Base-by-base conservation (phyloP, 1,140 invertebrate species). In the Halesus radiatus region DNA sequence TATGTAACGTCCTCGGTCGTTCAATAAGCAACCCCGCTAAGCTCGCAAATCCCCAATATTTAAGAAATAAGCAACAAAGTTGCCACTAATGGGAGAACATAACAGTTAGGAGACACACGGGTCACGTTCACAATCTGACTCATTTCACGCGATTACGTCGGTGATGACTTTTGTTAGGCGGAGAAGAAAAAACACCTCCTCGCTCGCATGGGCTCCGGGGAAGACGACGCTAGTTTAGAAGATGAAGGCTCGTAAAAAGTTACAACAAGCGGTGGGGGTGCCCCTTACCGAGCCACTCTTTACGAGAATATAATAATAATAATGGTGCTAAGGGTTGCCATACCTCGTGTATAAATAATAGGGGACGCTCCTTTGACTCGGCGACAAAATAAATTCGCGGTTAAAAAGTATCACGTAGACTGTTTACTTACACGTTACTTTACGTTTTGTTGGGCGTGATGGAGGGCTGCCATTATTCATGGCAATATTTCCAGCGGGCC, bases 371-470 rank as follows among this genome's bases (percentile, higher is more conserved):
- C 74, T 66, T 70, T 77, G 78, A 64, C 68, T 72, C 77, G 23
- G 50, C 75, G 77, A 78, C 70, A 79, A 79, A 82, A 82, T 82
- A 82, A 82, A 82, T 82, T 82, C 68, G 74, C 74, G 81, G 81
- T 82, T 80, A 82, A 80, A 81, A 82, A 79, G 54, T 79, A 82
- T 82, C 77, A 79, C 80, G 80, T 82, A 79, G 68, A 76, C 66
- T 58, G 66, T 76, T 68, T 60, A 45, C 52, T 54, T 37, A 45
- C 29, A 56, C 73, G 62, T 66, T 37, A 10, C 26, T 52, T 75
- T 72, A 68, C 76, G 16, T 75, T 81, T 78, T 78, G 32, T 66
- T 52, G 3, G 45, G 26, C 26, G 68, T 75, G 78, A 80, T 64
- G 78, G 72, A 80, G 32, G 45, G 62, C 78, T 54, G 4, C 56